These are phyloP conservation scores for Achatina immaculata DNA, from an alignment of 1,140 invertebrate species.

Conservation along the genomic window DNA sequence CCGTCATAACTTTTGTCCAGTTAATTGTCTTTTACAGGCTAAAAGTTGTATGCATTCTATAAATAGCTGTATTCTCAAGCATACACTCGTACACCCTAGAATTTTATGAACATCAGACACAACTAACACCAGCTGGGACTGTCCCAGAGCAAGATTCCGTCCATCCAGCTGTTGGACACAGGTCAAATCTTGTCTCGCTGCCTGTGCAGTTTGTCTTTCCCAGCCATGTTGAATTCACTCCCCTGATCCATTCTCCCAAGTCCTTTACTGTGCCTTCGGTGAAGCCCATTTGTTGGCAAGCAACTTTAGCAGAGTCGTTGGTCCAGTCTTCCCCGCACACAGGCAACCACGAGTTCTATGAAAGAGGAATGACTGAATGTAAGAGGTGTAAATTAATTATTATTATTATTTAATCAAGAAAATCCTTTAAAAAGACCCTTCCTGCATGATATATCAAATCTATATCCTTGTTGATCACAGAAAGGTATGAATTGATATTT, in stretches of 20 bases:
- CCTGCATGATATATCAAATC: too few species aligned
- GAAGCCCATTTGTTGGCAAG: constrained; percentile 75
- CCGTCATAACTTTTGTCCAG: too few species aligned
- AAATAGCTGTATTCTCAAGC: too few species aligned
- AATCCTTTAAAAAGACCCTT: too few species aligned
- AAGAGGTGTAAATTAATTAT: too few species aligned
- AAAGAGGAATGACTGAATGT: neutral
- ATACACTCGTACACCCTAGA: too few species aligned
- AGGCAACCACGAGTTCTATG: constrained; percentile 85
- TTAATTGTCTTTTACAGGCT: too few species aligned
- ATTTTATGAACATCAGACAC: constrained; percentile 42
- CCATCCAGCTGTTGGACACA: constrained; percentile 84
- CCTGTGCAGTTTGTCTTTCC: constrained; percentile 89
- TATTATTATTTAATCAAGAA: too few species aligned
- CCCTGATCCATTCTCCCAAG: neutral
- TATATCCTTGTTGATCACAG: too few species aligned
- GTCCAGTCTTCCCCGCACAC: constrained; percentile 95
- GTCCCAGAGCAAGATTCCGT: constrained; percentile 7
- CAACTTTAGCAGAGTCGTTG: constrained; percentile 82
- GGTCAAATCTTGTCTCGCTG: constrained; percentile 80
- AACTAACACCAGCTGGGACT: constrained; percentile 38
- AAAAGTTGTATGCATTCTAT: too few species aligned
- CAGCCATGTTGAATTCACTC: constrained; percentile 80
- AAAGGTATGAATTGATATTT: too few species aligned
- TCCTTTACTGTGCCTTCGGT: constrained; percentile 37